Percentiles rank a stretch among this genome's conserved stretches.
Conservation (phyloP, 2,888 invertebrate species). For the Sinopyrophorus schimmeli region DNA sequence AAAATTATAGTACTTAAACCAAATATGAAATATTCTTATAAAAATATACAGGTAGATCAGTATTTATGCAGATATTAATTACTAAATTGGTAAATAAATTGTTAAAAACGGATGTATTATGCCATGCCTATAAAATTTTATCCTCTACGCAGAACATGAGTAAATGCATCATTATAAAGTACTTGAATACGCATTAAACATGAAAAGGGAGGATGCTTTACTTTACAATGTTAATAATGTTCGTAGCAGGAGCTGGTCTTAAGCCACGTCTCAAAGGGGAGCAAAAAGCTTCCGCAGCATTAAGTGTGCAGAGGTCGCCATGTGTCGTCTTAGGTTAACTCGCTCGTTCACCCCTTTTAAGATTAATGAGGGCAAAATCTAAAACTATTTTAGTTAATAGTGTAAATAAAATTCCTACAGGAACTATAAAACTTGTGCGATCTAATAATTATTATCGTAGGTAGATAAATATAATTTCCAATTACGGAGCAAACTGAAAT, state of each 20-base stretch:
- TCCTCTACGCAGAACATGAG: constrained; percentile 18
- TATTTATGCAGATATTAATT: too few relatives aligned
- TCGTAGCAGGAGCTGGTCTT: constrained; percentile 32
- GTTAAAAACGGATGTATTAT: constrained; percentile 1
- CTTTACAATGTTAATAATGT: constrained; percentile 37
- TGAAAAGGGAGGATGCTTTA: constrained; percentile 35
- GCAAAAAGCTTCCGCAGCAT: constrained; percentile 35
- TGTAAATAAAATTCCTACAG: constrained; percentile 16
- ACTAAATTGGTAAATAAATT: too few relatives aligned
- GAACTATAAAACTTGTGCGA: constrained; percentile 12
- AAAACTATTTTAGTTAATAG: constrained; percentile 24
- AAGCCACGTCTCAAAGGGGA: constrained; percentile 29
- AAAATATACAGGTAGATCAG: too few relatives aligned
- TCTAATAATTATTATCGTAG: too few relatives aligned
- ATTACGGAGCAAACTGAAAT: too few relatives aligned
- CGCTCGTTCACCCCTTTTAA: constrained; percentile 28
- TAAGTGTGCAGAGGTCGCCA: constrained; percentile 32
- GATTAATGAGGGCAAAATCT: constrained; percentile 29
- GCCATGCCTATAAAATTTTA: constrained; percentile 6
- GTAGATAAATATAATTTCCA: too few relatives aligned
- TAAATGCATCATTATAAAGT: constrained; percentile 28
- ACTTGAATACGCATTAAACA: constrained; percentile 28
- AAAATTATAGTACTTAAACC: too few relatives aligned
- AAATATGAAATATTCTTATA: too few relatives aligned
- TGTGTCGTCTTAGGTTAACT: constrained; percentile 30